phyloP scores from a whole-genome alignment of 2,888 invertebrate species.

The Xestia ashworthii region DNA sequence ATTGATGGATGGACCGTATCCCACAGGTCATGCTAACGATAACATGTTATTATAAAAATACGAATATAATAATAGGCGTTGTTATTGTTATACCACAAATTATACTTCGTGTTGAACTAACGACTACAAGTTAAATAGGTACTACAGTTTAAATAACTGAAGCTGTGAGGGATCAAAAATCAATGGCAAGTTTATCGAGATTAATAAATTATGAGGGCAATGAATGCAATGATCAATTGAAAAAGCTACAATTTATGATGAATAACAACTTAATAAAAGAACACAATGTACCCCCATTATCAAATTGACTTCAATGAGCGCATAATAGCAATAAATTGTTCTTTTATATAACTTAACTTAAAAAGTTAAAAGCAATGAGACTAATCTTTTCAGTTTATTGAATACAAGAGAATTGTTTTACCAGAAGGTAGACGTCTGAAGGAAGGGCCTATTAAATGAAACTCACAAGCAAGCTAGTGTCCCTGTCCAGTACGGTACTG shows the following conservation, averaged over 20 bases:
- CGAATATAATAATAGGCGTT: constrained; percentile 58
- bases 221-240: constrained; percentile 43
- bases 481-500: constrained; percentile 56
- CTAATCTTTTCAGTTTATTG: constrained; percentile 34
- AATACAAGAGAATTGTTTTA: constrained; percentile 47
- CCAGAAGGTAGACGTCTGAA: constrained; percentile 35
- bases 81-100: constrained; percentile 54
- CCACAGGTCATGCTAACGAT: constrained; percentile 75
- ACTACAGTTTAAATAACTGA: constrained; percentile 19
- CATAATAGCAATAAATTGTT: constrained; percentile 53
- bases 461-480: constrained; percentile 61
- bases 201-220: constrained; percentile 45
- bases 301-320: constrained; percentile 54
- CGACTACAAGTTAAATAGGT: constrained; percentile 1
- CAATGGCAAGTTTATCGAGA: constrained; percentile 38
- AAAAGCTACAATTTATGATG: constrained; percentile 46
- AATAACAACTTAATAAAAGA: constrained; percentile 54
- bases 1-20: constrained; percentile 75
- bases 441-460: constrained; percentile 48
- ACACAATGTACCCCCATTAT: constrained; percentile 67
- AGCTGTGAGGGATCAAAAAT: constrained; percentile 24
- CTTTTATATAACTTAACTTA: constrained; percentile 42
- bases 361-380: constrained; percentile 29
- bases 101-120: constrained; percentile 40
- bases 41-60: constrained; percentile 73